phyloP scores from a whole-genome alignment of 2,797 vertebrate genomes.

The Malacoctenus gilli region DNA sequence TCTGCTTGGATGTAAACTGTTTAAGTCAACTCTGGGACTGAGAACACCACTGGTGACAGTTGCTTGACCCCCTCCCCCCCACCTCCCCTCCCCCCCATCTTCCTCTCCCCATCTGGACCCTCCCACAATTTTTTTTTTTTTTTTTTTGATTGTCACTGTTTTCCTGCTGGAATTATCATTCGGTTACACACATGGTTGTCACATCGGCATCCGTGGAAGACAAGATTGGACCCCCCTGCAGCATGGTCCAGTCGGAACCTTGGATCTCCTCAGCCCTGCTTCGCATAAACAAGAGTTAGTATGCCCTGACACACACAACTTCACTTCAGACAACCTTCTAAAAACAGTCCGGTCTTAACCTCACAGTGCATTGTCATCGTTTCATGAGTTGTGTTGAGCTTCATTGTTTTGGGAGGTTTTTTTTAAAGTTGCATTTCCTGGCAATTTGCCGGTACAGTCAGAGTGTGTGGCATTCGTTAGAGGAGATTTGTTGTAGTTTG shows the following conservation, averaged over 20 bases:
- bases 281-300: conserved; percentile 89
- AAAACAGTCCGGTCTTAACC: too few species aligned
- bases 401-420: too few species aligned
- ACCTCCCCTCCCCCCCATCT: conserved; percentile 6
- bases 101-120: conserved; percentile 2
- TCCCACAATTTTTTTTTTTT: conserved; percentile 29
- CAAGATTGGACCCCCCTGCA: conserved; percentile 83
- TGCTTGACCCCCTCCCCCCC: too few species aligned
- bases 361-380: too few species aligned
- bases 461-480: too few species aligned
- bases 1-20: conserved; percentile 73
- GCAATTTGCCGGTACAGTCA: too few species aligned
- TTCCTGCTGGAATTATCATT: conserved; percentile 75
- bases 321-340: too few species aligned
- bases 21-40: conserved; percentile 70
- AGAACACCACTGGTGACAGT: conserved; percentile 59
- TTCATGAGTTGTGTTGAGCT: too few species aligned
- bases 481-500: too few species aligned
- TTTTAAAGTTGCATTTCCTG: too few species aligned
- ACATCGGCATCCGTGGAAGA: conserved; percentile 86
- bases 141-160: conserved; percentile 74
- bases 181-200: conserved; percentile 86
- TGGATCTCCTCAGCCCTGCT: conserved; percentile 85
- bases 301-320: conserved; percentile 16
- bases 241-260: conserved; percentile 87